Conservation (phyloP, 2,888 invertebrate species). For the Carterocephalus palaemon region DNA sequence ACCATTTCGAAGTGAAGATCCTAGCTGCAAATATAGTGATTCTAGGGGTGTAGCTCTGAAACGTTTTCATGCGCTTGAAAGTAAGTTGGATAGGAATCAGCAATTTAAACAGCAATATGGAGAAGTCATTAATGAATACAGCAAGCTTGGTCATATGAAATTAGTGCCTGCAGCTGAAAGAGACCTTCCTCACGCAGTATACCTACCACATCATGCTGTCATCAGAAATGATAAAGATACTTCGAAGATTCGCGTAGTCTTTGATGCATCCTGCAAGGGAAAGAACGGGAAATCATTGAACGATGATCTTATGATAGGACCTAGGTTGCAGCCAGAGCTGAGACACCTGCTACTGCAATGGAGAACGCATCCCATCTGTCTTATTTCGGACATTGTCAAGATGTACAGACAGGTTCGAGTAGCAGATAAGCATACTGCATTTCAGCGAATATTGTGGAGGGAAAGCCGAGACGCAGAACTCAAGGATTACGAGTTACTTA, state of each 20-base stretch:
- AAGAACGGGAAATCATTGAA: constrained; percentile 31
- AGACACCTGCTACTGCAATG: too few relatives aligned
- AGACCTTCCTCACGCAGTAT: too few relatives aligned
- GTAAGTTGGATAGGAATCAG: constrained; percentile 22
- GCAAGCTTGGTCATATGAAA: constrained; percentile 29
- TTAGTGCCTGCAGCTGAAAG: too few relatives aligned
- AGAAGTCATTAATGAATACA: constrained; percentile 32
- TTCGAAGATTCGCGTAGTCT: constrained; percentile 24
- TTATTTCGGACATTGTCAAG: too few relatives aligned
- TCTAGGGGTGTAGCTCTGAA: constrained; percentile 25
- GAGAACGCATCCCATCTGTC: too few relatives aligned
- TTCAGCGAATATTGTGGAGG: too few relatives aligned
- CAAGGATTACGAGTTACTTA: too few relatives aligned
- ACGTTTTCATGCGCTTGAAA: constrained; percentile 29
- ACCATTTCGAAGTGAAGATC: constrained; percentile 28
- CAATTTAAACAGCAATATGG: constrained; percentile 28
- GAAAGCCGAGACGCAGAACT: too few relatives aligned
- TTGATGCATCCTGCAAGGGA: constrained; percentile 29
- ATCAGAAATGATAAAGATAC: constrained; percentile 28
- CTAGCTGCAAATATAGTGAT: constrained; percentile 20
- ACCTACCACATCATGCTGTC: constrained; percentile 40
- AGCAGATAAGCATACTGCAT: too few relatives aligned
- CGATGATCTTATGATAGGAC: too few relatives aligned
- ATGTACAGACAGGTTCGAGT: too few relatives aligned
- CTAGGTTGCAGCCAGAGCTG: too few relatives aligned